Evolutionary conservation across 2,797 vertebrate genomes (phyloP).

Genomic region (Siniperca obscura): DNA sequence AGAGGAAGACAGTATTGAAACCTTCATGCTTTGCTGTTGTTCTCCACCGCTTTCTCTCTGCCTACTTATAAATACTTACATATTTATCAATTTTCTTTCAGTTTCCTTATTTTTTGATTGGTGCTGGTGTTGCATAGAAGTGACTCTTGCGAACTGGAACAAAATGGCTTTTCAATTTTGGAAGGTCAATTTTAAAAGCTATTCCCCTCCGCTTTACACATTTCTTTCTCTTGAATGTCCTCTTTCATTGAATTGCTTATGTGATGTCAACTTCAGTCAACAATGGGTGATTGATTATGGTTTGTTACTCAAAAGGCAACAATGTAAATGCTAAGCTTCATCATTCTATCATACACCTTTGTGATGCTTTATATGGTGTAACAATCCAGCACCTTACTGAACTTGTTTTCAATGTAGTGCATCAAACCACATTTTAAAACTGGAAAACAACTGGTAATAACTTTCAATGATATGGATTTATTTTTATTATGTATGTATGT

Average conservation of each 20-base stretch:
- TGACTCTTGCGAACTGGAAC: conserved; percentile 51
- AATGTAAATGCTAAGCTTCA: conserved; percentile 30
- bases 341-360: conserved; percentile 27
- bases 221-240: conserved; percentile 48
- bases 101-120: conserved; percentile 79
- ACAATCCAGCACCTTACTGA: conserved; percentile 30
- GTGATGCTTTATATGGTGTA: conserved; percentile 18
- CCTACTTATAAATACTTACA: conserved; percentile 7
- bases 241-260: conserved; percentile 59
- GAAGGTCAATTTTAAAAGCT: conserved; percentile 60
- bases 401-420: conserved; percentile 25
- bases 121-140: conserved; percentile 59
- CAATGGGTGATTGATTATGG: conserved; percentile 44
- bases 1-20: conserved; percentile 25
- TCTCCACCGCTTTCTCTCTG: conserved; percentile 14
- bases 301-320: conserved; percentile 43
- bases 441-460: conserved; percentile 38
- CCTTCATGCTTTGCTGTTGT: conserved; percentile 22
- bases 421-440: conserved; percentile 43
- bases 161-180: conserved; percentile 64
- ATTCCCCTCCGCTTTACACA: conserved; percentile 40
- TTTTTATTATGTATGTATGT: conserved; percentile 50
- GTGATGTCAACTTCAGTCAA: conserved; percentile 53
- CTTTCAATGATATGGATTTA: conserved; percentile 48
- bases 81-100: conserved; percentile 59